Evolutionary conservation across 2,888 invertebrate species (phyloP).

Genomic region (Epinotia bilunana): DNA sequence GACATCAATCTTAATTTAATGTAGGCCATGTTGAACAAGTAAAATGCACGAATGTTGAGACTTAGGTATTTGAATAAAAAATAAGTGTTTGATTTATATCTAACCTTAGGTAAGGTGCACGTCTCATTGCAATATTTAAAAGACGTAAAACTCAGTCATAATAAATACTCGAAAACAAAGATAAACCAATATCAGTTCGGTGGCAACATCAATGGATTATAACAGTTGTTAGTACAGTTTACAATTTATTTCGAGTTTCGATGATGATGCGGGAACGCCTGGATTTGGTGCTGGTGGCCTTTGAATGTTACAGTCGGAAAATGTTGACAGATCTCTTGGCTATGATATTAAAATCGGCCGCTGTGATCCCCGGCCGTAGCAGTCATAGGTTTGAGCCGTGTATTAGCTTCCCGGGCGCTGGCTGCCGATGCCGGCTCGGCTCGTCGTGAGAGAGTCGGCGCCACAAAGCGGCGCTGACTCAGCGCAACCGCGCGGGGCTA

Average conservation of each 20-base stretch:
- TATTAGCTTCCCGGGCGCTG: constrained; percentile 24
- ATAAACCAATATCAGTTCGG: neutral
- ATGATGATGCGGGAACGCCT: neutral
- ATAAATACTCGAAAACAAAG: neutral
- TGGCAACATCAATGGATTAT: neutral
- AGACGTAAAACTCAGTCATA: too few species aligned
- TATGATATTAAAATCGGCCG: neutral
- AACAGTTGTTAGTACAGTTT: neutral
- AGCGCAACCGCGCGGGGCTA: constrained; percentile 58
- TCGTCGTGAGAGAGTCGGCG: constrained; percentile 71
- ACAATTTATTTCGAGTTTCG: neutral
- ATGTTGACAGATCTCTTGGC: neutral
- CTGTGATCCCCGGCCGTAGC: constrained; percentile 7
- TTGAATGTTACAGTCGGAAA: constrained; percentile 7
- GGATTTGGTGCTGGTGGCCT: neutral
- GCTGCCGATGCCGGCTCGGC: constrained; percentile 29
- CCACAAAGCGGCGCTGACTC: constrained; percentile 72
- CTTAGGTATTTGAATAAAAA: too few species aligned
- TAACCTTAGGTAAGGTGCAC: too few species aligned
- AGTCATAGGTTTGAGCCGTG: constrained; percentile 11
- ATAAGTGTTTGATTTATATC: too few species aligned
- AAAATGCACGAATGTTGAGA: too few species aligned
- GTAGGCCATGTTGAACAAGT: too few species aligned
- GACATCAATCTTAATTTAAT: neutral
- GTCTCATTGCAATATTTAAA: too few species aligned